Evolutionary conservation across 2,797 vertebrate species (phyloP).

Genomic region (Malacoctenus gilli): DNA sequence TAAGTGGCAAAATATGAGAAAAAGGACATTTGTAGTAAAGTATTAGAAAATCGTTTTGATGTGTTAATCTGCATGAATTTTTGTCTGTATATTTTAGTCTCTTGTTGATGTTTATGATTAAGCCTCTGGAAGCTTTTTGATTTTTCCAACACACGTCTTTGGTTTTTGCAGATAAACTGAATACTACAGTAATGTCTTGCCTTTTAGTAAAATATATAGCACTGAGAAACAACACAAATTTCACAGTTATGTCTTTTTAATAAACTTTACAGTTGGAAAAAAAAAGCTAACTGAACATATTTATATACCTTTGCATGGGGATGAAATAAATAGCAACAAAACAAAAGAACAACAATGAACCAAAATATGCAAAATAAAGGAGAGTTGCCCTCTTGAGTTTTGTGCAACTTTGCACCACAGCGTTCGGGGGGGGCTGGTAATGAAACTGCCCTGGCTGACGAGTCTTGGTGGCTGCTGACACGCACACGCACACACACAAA

Average conservation of each 20-base stretch:
- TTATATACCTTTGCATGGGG: conserved; percentile 65
- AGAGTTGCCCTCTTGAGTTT: conserved; percentile 41
- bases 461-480: conserved; percentile 50
- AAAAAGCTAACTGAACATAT: conserved; percentile 74
- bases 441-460: conserved; percentile 44
- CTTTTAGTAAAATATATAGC: conserved; percentile 42
- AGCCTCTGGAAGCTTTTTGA: no score
- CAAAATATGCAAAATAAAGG: conserved; percentile 58
- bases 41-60: no score
- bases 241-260: conserved; percentile 82
- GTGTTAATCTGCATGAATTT: no score
- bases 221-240: conserved; percentile 81
- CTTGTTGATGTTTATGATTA: no score
- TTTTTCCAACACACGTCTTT: no score
- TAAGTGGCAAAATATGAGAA: no score
- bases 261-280: conserved; percentile 74
- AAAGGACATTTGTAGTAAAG: no score
- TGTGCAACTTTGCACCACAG: conserved; percentile 52
- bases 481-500: background rate
- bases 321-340: conserved; percentile 77
- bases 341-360: conserved; percentile 58
- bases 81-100: no score
- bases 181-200: conserved; percentile 14
- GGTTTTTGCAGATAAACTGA: no score
- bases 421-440: conserved; percentile 4